Percentiles rank a stretch among this genome's conserved stretches.
Conservation (phyloP, 2,113 vertebrate species). For the Oncorhynchus mykiss region DNA sequence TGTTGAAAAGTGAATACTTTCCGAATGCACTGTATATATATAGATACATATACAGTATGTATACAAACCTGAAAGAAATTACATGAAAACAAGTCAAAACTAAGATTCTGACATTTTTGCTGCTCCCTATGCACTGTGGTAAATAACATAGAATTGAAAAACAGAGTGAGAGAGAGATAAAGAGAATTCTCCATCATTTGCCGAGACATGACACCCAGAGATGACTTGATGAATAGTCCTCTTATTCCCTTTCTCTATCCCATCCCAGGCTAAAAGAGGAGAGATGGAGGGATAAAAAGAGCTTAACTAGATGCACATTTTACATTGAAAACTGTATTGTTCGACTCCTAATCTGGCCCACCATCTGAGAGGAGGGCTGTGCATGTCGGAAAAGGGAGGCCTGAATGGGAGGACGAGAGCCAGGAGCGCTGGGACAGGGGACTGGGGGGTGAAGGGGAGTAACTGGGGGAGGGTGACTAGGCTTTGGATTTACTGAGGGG, state of each 20-base stretch:
- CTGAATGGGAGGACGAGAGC: conserved; percentile 89
- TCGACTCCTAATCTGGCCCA: conserved; percentile 95
- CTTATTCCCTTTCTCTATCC: conserved; percentile 41
- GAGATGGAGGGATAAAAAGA: conserved; percentile 46
- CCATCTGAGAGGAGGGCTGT: conserved; percentile 89
- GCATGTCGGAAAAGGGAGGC: conserved; percentile 80
- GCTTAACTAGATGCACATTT: conserved; percentile 92
- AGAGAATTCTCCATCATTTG: too few relatives aligned
- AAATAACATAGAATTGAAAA: too few relatives aligned
- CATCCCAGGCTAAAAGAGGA: conserved; percentile 31
- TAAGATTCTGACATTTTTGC: too few relatives aligned
- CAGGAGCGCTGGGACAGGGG: conserved; percentile 78
- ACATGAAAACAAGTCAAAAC: too few relatives aligned
- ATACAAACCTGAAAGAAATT: too few relatives aligned
- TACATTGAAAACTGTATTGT: conserved; percentile 98
- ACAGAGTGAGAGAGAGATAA: too few relatives aligned
- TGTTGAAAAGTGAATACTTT: too few relatives aligned
- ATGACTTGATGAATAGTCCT: conserved; percentile 82
- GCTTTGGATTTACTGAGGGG: conserved; percentile 85
- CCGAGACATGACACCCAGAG: conserved; percentile 78
- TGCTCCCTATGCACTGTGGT: too few relatives aligned
- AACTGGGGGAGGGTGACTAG: conserved; percentile 73
- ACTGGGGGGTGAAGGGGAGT: conserved; percentile 71
- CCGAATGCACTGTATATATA: too few relatives aligned
- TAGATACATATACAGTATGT: too few relatives aligned